Evolutionary conservation across 2,888 invertebrate species (phyloP).

Genomic region (Parnassius smintheus): DNA sequence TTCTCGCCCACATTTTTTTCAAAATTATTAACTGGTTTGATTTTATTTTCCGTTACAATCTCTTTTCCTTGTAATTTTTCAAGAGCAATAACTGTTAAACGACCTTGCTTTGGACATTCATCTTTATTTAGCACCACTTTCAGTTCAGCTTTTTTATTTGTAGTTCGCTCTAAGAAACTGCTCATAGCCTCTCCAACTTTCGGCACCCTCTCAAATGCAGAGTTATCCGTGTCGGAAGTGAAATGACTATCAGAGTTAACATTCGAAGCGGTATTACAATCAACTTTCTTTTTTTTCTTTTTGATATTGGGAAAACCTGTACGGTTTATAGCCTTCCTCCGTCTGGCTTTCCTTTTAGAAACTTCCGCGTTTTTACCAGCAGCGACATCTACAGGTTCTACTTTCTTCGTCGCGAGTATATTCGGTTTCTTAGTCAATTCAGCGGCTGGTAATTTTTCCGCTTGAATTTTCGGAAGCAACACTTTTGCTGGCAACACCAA

Average conservation of each 20-base stretch:
- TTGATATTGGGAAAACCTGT: slow-evolving; percentile 94
- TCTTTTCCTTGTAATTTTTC: slow-evolving; percentile 82
- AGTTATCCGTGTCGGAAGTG: slow-evolving; percentile 70
- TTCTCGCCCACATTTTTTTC: slow-evolving; percentile 47
- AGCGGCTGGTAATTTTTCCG: slow-evolving; percentile 56
- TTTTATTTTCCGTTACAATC: slow-evolving; percentile 47
- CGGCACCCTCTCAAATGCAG: slow-evolving; percentile 85
- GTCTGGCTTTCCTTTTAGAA: slow-evolving; percentile 76
- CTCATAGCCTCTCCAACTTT: slow-evolving; percentile 85
- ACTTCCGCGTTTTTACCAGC: slow-evolving; percentile 52
- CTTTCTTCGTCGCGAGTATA: slow-evolving; percentile 47
- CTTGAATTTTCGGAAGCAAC: slow-evolving; percentile 63
- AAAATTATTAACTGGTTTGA: slow-evolving; percentile 39
- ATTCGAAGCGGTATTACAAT: slow-evolving; percentile 45
- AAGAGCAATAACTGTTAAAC: slow-evolving; percentile 82
- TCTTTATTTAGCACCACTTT: slow-evolving; percentile 77
- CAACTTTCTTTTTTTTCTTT: slow-evolving; percentile 88
- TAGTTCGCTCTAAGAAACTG: slow-evolving; percentile 83
- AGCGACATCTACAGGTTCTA: slow-evolving; percentile 46
- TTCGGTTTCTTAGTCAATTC: slow-evolving; percentile 51
- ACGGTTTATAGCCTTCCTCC: slow-evolving; percentile 90
- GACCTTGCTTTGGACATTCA: slow-evolving; percentile 75
- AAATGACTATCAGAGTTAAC: slow-evolving; percentile 58
- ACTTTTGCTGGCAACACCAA: slow-evolving; percentile 67
- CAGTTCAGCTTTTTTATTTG: slow-evolving; percentile 66